These are phyloP conservation scores for Dufourea novaeangliae DNA, from an alignment of 1,140 invertebrate species.

Conservation along the genomic window DNA sequence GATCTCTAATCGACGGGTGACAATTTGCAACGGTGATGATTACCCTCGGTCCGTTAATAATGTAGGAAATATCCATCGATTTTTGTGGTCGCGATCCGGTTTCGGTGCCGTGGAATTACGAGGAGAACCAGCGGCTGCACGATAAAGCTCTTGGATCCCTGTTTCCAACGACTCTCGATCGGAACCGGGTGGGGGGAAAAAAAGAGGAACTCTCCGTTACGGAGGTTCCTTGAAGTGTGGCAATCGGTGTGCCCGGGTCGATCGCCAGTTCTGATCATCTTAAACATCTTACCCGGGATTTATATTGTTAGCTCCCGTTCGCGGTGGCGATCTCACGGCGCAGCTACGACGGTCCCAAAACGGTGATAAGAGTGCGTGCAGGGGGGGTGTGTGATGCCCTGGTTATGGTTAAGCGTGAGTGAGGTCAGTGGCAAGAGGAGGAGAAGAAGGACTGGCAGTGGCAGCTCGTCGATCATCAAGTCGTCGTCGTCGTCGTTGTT, in stretches of 20 bases:
- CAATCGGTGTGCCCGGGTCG: slow-evolving; percentile 5
- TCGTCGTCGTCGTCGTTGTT: slow-evolving; percentile 59
- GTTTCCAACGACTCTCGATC: background rate
- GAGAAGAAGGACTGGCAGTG: slow-evolving; percentile 67
- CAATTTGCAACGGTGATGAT: background rate
- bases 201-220: background rate
- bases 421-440: slow-evolving; percentile 76
- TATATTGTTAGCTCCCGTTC: slow-evolving; percentile 9
- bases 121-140: background rate
- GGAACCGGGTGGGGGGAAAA: background rate
- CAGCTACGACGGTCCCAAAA: slow-evolving; percentile 52
- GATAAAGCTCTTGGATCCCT: background rate
- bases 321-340: slow-evolving; percentile 53
- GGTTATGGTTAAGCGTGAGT: slow-evolving; percentile 78
- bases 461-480: slow-evolving; percentile 44
- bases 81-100: background rate
- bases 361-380: slow-evolving; percentile 60
- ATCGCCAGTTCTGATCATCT: slow-evolving; percentile 3
- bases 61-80: background rate
- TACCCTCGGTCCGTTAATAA: background rate
- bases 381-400: slow-evolving; percentile 78
- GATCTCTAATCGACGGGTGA: too few species aligned
- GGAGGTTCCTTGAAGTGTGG: background rate
- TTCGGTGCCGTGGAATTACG: background rate
- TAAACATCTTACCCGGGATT: background rate